Base-by-base conservation (phyloP, 2,113 vertebrate genomes). In the Dolichallabes microphthalmus region DNA sequence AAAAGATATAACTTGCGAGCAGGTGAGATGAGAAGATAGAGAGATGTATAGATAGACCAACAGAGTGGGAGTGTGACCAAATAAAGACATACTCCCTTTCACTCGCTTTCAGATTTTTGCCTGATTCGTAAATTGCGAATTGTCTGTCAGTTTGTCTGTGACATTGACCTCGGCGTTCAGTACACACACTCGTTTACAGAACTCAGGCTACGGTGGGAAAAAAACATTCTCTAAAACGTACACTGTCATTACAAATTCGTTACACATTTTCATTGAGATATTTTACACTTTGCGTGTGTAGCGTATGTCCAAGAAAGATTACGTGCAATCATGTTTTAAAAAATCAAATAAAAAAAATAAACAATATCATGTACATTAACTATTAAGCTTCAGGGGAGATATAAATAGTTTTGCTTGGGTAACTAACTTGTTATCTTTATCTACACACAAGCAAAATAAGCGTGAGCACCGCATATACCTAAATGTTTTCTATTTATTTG, bases 71-170 rank as follows among this genome's bases (percentile, higher is more conserved):
- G 73, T 55, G 32, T 79, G 57, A 94, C 94, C 93, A 95, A 95
- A 95, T 95, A 94, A 95, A 95, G 95, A 92, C 93, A 94, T 94
- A 93, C 91, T 95, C 90, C 91, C 35, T 25, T 53, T 61, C 2
- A 45, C 45, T 45, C 45, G 45, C 3, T 57, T 52, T 53, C 60
- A 19, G 20, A 50, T 50, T 45, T 79, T 57, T 57, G 45, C 53
- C 64, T 88, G 32, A 68, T 32, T 68, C 71, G 27, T 84, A 84
- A 86, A 80, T 75, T 82, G 53, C 22, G 17, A 20, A 32, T 69
- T 20, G 68, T 17, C 14, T 35, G 13, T 32, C 14, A 32, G 66
- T 68, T 5, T 20, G n/a, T 30, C 3, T 30, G 63, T 9, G 15
- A 30, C 13, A 32, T 17, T 32, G 30, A 20, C 32, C 30, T 69